phyloP scores from a whole-genome alignment of 2,888 invertebrate species.

The Serrognathus titanus region DNA sequence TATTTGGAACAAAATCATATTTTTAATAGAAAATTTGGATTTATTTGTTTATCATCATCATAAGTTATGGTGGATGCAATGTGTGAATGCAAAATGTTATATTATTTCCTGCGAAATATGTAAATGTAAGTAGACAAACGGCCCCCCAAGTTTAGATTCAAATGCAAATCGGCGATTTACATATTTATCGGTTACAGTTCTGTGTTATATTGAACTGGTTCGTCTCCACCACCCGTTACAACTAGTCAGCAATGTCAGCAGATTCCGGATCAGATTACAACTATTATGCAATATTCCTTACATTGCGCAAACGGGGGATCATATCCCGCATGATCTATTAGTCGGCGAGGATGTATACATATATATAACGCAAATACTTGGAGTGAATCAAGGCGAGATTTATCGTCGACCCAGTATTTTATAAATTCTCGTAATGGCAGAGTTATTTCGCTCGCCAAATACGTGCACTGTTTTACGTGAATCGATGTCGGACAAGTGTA shows the following conservation, averaged over 20 bases:
- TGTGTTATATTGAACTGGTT: constrained; percentile 12
- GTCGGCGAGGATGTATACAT: constrained; percentile 4
- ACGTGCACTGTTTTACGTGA: background rate
- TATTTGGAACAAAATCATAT: too few species aligned
- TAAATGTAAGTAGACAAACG: background rate
- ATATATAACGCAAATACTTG: too few species aligned
- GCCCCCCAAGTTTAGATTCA: background rate
- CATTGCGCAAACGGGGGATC: background rate
- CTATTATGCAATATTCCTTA: background rate
- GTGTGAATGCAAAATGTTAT: too few species aligned
- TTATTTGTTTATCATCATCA: too few species aligned
- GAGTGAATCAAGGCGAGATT: too few species aligned
- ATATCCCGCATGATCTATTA: constrained; percentile 11
- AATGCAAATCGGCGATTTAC: constrained; percentile 9
- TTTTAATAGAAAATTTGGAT: too few species aligned
- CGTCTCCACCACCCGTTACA: background rate
- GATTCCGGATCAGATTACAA: background rate
- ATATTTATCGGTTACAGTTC: constrained; percentile 18
- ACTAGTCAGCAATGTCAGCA: background rate
- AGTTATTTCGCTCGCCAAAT: too few species aligned
- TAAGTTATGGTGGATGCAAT: too few species aligned
- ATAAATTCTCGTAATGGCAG: too few species aligned
- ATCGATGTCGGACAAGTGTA: background rate
- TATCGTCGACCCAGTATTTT: too few species aligned
- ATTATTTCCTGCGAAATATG: background rate